Evolutionary conservation across 2,888 invertebrate genomes (phyloP).

Genomic region (Rotaria magnacalcarata): DNA sequence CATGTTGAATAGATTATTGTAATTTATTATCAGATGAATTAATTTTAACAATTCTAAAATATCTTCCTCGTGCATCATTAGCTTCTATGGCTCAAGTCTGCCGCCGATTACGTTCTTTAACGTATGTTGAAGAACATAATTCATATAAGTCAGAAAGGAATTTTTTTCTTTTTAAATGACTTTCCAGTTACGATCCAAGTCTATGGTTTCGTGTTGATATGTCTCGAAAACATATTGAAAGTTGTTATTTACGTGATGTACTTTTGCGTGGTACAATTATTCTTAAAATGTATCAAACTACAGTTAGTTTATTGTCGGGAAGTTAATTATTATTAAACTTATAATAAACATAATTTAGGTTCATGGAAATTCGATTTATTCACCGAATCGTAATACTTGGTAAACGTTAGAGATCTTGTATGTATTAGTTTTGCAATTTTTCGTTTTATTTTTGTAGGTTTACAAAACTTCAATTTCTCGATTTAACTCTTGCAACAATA

Average conservation of each 20-base stretch:
- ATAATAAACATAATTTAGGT: neutral
- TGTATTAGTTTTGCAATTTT: too few relatives aligned
- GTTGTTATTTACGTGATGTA: neutral
- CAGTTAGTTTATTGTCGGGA: neutral
- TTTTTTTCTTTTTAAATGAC: neutral
- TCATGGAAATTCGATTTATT: neutral
- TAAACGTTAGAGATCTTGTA: neutral
- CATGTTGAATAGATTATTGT: conserved; percentile 65
- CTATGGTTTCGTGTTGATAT: conserved; percentile 25
- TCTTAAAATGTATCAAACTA: conserved; percentile 34
- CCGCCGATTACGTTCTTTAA: conserved; percentile 71
- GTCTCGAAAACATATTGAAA: conserved; percentile 31
- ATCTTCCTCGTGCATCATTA: conserved; percentile 74
- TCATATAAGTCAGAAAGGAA: neutral
- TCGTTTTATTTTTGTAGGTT: conserved; percentile 48
- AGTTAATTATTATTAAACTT: too few relatives aligned
- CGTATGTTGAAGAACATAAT: conserved; percentile 57
- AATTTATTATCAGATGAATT: conserved; percentile 77
- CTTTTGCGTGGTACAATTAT: neutral
- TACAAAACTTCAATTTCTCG: conserved; percentile 70
- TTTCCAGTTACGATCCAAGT: conserved; percentile 1
- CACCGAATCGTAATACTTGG: neutral
- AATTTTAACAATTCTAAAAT: conserved; percentile 72
- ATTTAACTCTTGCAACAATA: conserved; percentile 75
- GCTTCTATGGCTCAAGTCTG: conserved; percentile 71